Conservation (phyloP, 2,888 invertebrate species). For the Torymus auratus region DNA sequence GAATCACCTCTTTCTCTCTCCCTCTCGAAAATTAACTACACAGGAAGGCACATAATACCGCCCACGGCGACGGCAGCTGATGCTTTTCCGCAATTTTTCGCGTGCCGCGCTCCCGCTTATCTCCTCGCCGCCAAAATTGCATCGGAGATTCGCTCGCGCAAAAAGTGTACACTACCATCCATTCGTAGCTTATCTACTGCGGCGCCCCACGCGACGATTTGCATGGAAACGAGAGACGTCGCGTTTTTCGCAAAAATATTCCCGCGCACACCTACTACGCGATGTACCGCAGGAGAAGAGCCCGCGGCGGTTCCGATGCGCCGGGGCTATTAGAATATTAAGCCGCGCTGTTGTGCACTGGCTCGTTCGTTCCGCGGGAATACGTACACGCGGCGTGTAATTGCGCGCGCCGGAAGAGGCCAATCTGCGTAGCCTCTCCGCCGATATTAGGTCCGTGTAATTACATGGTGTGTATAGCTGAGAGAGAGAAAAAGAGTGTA, state of each 20-base stretch:
- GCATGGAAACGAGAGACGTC: constrained; percentile 24
- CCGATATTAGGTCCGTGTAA: constrained; percentile 24
- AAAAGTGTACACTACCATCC: constrained; percentile 1
- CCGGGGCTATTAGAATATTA: constrained; percentile 30
- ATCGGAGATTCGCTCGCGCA: constrained; percentile 24
- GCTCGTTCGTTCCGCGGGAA: constrained; percentile 3
- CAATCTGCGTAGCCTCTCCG: constrained; percentile 22
- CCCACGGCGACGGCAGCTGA: background rate
- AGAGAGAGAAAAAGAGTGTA: background rate
- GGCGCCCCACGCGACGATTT: constrained; percentile 12
- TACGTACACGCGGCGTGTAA: background rate
- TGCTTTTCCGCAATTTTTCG: constrained; percentile 18
- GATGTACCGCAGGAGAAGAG: background rate
- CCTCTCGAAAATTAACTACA: constrained; percentile 3
- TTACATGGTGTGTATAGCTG: constrained; percentile 28
- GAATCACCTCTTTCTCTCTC: no score
- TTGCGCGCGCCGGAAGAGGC: constrained; percentile 43
- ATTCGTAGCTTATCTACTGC: constrained; percentile 18
- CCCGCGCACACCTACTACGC: constrained; percentile 14
- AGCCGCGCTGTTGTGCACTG: background rate
- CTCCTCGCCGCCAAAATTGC: constrained; percentile 36
- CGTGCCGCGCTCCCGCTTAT: no score
- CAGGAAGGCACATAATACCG: background rate
- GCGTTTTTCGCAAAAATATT: constrained; percentile 31
- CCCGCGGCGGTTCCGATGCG: constrained; percentile 19